These are phyloP conservation scores for Camelus dromedarius DNA, from an alignment of 2,113 vertebrate genomes.

Conservation along the genomic window DNA sequence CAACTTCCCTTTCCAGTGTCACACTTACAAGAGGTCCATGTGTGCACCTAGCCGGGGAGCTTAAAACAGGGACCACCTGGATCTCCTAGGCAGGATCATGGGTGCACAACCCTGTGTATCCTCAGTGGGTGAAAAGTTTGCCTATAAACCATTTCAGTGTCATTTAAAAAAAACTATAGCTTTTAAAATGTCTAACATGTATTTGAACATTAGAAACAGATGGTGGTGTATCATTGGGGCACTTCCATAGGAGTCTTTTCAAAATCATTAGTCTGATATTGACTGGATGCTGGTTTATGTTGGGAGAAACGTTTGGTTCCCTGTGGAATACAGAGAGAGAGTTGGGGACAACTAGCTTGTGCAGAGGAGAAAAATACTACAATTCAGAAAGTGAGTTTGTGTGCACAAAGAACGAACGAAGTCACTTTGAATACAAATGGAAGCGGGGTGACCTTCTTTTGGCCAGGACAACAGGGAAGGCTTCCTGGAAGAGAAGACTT, in stretches of 20 bases:
- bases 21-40: no score
- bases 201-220: constrained; percentile 25
- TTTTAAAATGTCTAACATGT: constrained; percentile 27
- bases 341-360: not conserved
- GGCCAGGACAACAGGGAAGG: not conserved
- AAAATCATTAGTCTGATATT: not conserved
- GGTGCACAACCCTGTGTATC: not conserved
- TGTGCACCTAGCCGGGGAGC: no score
- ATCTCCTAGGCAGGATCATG: rapidly evolving
- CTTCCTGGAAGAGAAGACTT: not conserved
- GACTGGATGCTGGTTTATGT: not conserved
- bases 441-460: not conserved
- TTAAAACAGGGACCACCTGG: rapidly evolving
- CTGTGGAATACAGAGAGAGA: not conserved
- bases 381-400: not conserved
- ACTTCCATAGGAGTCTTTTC: not conserved
- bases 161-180: not conserved
- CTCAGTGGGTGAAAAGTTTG: not conserved
- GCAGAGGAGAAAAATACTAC: not conserved
- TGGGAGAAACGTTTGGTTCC: constrained; percentile 38
- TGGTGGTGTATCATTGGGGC: not conserved
- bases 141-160: not conserved
- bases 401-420: not conserved
- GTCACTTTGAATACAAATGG: not conserved
- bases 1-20: not conserved